Evolutionary conservation across 2,888 invertebrate genomes (phyloP).

Genomic region (Abscondita cerata): DNA sequence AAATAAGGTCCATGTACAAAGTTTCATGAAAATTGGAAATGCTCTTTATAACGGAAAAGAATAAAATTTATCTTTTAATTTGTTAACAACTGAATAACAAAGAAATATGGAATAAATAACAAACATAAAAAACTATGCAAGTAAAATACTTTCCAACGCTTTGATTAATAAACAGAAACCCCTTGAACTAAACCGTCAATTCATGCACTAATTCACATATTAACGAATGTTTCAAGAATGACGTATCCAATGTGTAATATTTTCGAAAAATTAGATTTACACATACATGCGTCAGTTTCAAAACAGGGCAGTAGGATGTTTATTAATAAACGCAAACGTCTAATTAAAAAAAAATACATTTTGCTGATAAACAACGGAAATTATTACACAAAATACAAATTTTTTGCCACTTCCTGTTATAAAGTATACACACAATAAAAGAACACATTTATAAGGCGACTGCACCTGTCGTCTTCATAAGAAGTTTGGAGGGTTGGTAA

Average conservation of each 20-base stretch:
- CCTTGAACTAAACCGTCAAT: slow-evolving; percentile 45
- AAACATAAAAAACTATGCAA: too few relatives aligned
- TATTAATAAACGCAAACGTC: not conserved
- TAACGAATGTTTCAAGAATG: slow-evolving; percentile 30
- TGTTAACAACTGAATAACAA: too few relatives aligned
- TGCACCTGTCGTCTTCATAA: slow-evolving; percentile 5
- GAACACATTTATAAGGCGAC: not conserved
- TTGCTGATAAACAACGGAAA: too few relatives aligned
- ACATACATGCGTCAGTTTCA: not conserved
- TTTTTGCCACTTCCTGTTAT: slow-evolving; percentile 6
- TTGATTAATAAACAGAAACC: slow-evolving; percentile 14
- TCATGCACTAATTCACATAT: slow-evolving; percentile 48
- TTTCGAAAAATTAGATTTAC: slow-evolving; percentile 17
- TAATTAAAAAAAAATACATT: not conserved
- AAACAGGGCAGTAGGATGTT: not conserved
- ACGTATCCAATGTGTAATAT: slow-evolving; percentile 22
- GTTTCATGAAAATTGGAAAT: too few relatives aligned
- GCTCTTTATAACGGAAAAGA: too few relatives aligned
- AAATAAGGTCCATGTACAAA: too few relatives aligned
- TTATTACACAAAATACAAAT: slow-evolving; percentile 1
- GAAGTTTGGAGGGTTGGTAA: slow-evolving; percentile 8
- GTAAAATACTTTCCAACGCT: too few relatives aligned
- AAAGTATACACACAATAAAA: not conserved
- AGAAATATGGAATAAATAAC: too few relatives aligned
- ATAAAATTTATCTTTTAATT: too few relatives aligned